A percentile compares a stretch with the other conserved stretches of the same genome.
phyloP scores from a whole-genome alignment of 2,113 vertebrate species.

The Reinhardtius hippoglossoides region DNA sequence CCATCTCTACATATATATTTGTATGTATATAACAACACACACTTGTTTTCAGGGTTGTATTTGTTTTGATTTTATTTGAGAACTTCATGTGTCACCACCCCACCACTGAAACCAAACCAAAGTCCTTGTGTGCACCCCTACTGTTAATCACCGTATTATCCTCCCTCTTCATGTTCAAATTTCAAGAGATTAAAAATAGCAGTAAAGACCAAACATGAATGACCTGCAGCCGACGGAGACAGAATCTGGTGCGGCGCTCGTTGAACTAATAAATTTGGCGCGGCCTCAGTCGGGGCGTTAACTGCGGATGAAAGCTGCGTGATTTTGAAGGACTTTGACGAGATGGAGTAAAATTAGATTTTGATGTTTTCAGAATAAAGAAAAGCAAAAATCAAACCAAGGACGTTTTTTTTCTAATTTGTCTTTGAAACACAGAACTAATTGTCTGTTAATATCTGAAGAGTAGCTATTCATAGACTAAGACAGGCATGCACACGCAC shows the following conservation, averaged over 20 bases:
- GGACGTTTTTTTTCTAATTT: slow-evolving; percentile 53
- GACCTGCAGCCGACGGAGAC: slow-evolving; percentile 44
- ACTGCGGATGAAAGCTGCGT: slow-evolving; percentile 56
- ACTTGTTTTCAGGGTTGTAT: background rate
- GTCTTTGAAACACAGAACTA: slow-evolving; percentile 69
- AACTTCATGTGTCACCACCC: background rate
- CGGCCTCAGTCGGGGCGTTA: slow-evolving; percentile 45
- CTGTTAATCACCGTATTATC: slow-evolving; percentile 52
- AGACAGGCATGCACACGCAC: slow-evolving; percentile 25
- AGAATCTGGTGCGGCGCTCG: slow-evolving; percentile 23
- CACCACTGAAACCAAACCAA: slow-evolving; percentile 13
- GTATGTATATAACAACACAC: no score
- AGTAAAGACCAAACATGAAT: slow-evolving; percentile 42
- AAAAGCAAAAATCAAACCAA: slow-evolving; percentile 55
- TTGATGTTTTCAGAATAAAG: slow-evolving; percentile 67
- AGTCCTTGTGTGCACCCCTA: slow-evolving; percentile 27
- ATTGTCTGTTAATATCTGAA: slow-evolving; percentile 76
- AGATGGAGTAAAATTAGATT: slow-evolving; percentile 61
- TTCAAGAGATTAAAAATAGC: slow-evolving; percentile 69
- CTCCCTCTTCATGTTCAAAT: slow-evolving; percentile 58
- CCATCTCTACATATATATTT: background rate
- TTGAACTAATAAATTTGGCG: slow-evolving; percentile 60
- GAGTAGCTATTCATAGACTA: slow-evolving; percentile 65
- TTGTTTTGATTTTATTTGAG: background rate
- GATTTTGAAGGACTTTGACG: slow-evolving; percentile 72